Evolutionary conservation across 1,140 invertebrate species (phyloP).

Genomic region (Hycleus cichorii): DNA sequence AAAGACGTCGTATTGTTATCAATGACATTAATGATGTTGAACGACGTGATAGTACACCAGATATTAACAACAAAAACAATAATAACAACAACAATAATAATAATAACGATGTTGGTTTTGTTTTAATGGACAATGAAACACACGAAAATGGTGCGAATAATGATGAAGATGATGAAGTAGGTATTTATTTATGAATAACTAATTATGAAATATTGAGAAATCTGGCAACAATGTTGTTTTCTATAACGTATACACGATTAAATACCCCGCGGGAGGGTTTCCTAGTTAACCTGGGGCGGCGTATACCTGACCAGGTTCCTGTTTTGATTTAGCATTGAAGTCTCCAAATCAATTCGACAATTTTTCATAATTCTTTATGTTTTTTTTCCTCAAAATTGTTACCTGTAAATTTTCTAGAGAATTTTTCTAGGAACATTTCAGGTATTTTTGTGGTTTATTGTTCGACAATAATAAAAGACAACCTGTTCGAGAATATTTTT

Average conservation of each 20-base stretch:
- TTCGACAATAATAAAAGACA: too few species aligned
- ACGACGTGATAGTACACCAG: conserved; percentile 38
- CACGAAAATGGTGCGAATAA: conserved; percentile 39
- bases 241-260: background rate
- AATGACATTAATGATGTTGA: conserved; percentile 23
- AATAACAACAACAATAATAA: conserved; percentile 45
- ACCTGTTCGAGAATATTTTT: too few species aligned
- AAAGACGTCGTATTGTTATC: conserved; percentile 28
- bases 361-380: background rate
- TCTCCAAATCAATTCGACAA: background rate
- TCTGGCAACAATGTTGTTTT: background rate
- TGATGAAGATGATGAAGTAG: conserved; percentile 46
- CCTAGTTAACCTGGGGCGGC: conserved; percentile 33
- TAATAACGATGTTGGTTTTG: conserved; percentile 52
- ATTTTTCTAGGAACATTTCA: too few species aligned
- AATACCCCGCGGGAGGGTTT: conserved; percentile 30
- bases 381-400: background rate
- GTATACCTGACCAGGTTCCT: conserved; percentile 21
- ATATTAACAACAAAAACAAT: conserved; percentile 44
- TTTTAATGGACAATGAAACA: conserved; percentile 46
- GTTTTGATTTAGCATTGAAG: conserved; percentile 14
- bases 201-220: background rate
- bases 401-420: too few species aligned
- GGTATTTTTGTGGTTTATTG: too few species aligned
- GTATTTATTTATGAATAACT: conserved; percentile 26